Percentiles rank a stretch among this genome's conserved stretches.
phyloP scores from a whole-genome alignment of 2,113 vertebrate species.

The Platysternon megacephalum region DNA sequence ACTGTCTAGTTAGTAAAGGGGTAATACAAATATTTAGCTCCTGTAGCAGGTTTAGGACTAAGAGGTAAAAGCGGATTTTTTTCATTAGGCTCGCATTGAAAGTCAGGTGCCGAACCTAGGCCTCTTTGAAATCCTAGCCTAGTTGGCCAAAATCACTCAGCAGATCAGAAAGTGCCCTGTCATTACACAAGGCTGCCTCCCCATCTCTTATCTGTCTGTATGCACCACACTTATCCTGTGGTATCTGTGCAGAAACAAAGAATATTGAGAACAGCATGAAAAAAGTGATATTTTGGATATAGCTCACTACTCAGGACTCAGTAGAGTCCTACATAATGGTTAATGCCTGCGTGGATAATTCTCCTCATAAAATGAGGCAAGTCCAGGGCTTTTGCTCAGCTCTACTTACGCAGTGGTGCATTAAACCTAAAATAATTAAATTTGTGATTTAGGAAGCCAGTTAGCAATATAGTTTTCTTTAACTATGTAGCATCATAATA shows the following conservation, averaged over 20 bases:
- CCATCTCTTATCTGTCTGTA: neutral
- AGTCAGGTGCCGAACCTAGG: neutral
- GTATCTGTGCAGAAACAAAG: neutral
- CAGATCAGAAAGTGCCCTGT: no score
- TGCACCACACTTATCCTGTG: neutral
- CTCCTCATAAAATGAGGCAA: conserved; percentile 27
- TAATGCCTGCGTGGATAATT: conserved; percentile 39
- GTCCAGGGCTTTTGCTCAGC: rapidly evolving
- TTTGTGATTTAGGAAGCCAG: neutral
- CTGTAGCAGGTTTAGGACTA: no score
- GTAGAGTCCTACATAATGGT: conserved; percentile 9
- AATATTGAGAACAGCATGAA: neutral
- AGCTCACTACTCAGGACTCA: neutral
- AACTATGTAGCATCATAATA: neutral
- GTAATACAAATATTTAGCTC: no score
- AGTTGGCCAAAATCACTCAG: neutral
- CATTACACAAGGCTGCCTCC: neutral
- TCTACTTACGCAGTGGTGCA: neutral
- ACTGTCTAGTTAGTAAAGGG: no score
- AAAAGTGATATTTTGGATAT: neutral
- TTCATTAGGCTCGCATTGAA: neutral
- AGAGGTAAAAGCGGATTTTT: no score
- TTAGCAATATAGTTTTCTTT: neutral
- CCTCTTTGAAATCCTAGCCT: neutral
- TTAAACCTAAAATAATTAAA: neutral